phyloP scores from a whole-genome alignment of 2,797 vertebrate species.

The Micrastur ruficollis region DNA sequence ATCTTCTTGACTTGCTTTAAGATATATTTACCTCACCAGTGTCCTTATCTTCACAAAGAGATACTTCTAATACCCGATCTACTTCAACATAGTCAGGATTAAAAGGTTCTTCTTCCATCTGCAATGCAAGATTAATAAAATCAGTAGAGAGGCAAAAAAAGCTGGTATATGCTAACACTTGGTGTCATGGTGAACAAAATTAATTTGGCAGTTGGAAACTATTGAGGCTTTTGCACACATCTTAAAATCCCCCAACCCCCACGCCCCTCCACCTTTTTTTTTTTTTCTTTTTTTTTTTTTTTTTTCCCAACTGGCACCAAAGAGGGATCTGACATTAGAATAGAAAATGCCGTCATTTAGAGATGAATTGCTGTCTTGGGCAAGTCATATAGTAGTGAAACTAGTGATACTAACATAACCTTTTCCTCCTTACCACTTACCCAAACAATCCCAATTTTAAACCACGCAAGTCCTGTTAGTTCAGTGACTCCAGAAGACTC shows the following conservation, averaged over 20 bases:
- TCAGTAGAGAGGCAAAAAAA: not conserved
- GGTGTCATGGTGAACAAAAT: not conserved
- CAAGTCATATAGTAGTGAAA: not conserved
- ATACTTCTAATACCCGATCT: slow-evolving; percentile 96
- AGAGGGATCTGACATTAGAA: not conserved
- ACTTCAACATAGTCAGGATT: slow-evolving; percentile 99
- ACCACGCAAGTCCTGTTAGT: not conserved
- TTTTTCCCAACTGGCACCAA: not conserved
- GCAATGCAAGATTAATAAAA: slow-evolving; percentile 43
- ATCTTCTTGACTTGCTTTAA: not conserved
- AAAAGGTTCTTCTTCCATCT: slow-evolving; percentile 98
- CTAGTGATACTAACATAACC: not conserved
- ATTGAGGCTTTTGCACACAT: not conserved
- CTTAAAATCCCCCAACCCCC: not conserved
- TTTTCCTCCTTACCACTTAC: not conserved
- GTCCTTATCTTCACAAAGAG: slow-evolving; percentile 98
- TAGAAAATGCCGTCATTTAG: not conserved
- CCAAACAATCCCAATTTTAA: not conserved
- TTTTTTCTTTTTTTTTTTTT: no score
- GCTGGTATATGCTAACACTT: not conserved
- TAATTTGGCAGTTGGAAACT: not conserved
- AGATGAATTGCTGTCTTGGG: not conserved
- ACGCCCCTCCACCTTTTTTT: no score
- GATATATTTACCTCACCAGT: slow-evolving; percentile 87
- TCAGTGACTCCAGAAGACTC: not conserved